phyloP scores from a whole-genome alignment of 2,113 vertebrate species.

The Pampusana beccarii region DNA sequence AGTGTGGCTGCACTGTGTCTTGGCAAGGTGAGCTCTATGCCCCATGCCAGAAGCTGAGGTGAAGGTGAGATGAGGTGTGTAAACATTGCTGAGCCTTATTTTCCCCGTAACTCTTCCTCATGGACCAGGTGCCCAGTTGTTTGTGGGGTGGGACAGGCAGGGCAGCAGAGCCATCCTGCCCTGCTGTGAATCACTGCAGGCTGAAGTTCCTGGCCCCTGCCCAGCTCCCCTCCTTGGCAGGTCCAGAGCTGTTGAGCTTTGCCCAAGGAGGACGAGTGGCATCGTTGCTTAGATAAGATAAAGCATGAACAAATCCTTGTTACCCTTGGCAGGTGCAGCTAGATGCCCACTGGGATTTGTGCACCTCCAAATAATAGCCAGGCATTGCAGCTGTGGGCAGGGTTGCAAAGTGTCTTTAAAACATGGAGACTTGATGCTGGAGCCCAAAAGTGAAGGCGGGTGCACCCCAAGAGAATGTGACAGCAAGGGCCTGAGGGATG shows the following conservation, averaged over 20 bases:
- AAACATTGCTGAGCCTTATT: not conserved
- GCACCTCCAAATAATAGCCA: not conserved
- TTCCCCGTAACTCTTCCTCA: not conserved
- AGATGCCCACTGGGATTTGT: not conserved
- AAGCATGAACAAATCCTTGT: not conserved
- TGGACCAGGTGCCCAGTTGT: not conserved
- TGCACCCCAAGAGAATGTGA: not conserved
- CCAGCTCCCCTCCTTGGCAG: not conserved
- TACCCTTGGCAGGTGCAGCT: not conserved
- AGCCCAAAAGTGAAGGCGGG: not conserved
- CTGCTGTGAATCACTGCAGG: not conserved
- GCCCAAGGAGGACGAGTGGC: not conserved
- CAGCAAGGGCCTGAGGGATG: not conserved
- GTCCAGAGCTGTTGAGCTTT: conserved; percentile 19
- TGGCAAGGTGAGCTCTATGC: not conserved
- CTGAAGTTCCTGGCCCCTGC: not conserved
- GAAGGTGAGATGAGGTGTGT: not conserved
- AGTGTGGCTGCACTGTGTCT: not conserved
- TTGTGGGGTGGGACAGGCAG: not conserved
- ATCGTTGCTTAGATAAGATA: not conserved
- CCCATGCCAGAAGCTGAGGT: not conserved
- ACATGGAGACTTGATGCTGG: not conserved
- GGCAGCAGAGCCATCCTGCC: not conserved
- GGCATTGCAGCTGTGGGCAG: not conserved
- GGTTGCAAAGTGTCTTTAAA: not conserved